Evolutionary conservation across 2,888 invertebrate species (phyloP).

Genomic region (Lasioglossum figueresi): DNA sequence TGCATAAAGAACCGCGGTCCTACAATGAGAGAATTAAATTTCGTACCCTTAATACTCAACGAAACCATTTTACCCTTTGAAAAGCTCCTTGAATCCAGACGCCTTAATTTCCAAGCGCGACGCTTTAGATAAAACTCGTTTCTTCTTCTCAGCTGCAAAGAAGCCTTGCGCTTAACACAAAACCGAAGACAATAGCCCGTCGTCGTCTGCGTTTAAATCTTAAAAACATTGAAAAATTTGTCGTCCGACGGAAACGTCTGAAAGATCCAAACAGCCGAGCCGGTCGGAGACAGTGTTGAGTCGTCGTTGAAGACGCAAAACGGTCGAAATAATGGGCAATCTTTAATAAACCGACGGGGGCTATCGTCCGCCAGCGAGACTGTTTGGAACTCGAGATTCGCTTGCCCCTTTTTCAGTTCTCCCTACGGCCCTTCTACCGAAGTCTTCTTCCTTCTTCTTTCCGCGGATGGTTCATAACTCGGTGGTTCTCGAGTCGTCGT

Average conservation of each 20-base stretch:
- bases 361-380: conserved; percentile 44
- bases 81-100: conserved; percentile 8
- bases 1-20: background rate
- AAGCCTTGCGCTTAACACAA: background rate
- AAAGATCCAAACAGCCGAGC: background rate
- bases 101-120: conserved; percentile 18
- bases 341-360: conserved; percentile 73
- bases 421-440: background rate
- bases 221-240: conserved; percentile 2
- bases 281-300: conserved; percentile 25
- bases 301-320: conserved; percentile 20
- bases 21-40: background rate
- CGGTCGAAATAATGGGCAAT: conserved; percentile 64
- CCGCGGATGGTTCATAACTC: conserved; percentile 66
- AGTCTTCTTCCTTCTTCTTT: conserved; percentile 39
- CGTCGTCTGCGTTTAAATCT: background rate
- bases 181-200: background rate
- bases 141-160: background rate
- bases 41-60: background rate
- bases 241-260: background rate
- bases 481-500: conserved; percentile 58
- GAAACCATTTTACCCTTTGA: conserved; percentile 8
- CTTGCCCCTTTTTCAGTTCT: conserved; percentile 35
- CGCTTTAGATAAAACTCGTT: conserved; percentile 12
- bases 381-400: conserved; percentile 55